A percentile compares a stretch with the other conserved stretches of the same genome.
These are phyloP conservation scores for Falco punctatus DNA, from an alignment of 2,113 vertebrate genomes.

Conservation along the genomic window DNA sequence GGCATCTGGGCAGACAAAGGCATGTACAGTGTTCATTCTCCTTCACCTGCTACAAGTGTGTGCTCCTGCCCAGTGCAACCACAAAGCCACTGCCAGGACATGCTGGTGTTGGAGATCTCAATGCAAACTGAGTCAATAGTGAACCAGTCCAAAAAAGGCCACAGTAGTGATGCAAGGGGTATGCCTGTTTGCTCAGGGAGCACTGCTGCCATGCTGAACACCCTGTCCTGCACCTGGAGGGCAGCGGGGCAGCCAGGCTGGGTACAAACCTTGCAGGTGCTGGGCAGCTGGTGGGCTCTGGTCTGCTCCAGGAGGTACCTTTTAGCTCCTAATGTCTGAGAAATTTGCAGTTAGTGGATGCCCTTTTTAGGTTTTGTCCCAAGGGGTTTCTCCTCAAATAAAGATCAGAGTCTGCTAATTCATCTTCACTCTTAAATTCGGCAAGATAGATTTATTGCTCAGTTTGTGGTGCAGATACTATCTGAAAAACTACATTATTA, in stretches of 20 bases:
- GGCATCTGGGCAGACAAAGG: not conserved
- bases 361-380: not conserved
- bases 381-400: not conserved
- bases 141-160: not conserved
- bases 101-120: accelerated
- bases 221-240: not conserved
- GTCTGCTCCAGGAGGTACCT: not conserved
- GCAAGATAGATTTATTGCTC: not conserved
- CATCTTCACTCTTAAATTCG: not conserved
- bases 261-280: accelerated
- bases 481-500: not conserved
- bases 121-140: accelerated
- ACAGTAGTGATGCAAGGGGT: not conserved
- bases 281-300: not conserved
- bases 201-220: not conserved
- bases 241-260: accelerated
- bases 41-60: not conserved
- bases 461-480: not conserved
- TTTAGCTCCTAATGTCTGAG: not conserved
- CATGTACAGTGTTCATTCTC: accelerated
- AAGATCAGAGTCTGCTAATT: not conserved
- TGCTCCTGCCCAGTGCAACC: not conserved
- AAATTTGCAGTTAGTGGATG: not conserved
- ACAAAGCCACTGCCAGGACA: accelerated
- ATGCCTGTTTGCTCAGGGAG: not conserved